Conservation (phyloP, 2,113 vertebrate species). For the Herpailurus yagouaroundi region DNA sequence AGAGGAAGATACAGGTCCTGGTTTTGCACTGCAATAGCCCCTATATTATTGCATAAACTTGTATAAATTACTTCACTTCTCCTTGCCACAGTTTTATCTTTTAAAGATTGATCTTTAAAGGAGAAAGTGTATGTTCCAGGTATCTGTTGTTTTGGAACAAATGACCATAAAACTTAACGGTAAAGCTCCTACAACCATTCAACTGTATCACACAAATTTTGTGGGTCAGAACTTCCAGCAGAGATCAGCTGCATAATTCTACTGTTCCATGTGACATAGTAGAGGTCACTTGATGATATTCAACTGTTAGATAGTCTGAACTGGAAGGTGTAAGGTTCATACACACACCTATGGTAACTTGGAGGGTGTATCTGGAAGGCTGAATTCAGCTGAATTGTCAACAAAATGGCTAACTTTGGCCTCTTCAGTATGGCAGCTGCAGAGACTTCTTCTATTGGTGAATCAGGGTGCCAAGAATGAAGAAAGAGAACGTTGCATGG, state of each 20-base stretch:
- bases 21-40: background rate
- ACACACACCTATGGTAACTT: background rate
- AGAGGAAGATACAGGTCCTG: background rate
- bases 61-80: background rate
- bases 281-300: background rate
- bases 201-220: background rate
- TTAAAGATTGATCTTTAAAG: slow-evolving; percentile 19
- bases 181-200: background rate
- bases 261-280: background rate
- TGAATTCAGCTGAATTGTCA: background rate
- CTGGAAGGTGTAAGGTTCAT: background rate
- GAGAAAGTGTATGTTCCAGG: background rate
- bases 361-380: background rate
- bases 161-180: background rate
- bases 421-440: background rate
- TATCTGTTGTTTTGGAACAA: background rate
- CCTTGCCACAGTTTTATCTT: background rate
- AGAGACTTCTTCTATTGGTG: background rate
- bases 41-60: background rate
- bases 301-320: background rate
- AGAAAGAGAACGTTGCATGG: background rate
- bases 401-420: background rate
- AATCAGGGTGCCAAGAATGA: background rate
- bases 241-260: background rate
- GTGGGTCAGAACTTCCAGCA: background rate